Evolutionary conservation across 2,888 invertebrate genomes (phyloP), one percentile per base, ranked within the genome.

Genomic region (Cinara cedri): DNA sequence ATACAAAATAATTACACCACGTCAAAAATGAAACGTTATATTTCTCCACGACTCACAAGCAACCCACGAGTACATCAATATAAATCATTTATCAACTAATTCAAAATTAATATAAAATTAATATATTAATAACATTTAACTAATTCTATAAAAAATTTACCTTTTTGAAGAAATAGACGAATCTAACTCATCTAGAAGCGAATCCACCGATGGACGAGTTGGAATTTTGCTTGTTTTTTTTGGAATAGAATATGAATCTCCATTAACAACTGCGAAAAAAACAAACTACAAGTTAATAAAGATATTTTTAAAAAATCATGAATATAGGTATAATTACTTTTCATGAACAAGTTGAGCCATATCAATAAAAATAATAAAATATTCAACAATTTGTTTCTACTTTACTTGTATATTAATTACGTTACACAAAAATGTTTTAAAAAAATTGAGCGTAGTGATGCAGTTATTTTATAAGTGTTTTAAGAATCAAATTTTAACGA

Each of bases 101-200:
- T 60, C 2, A 60, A 60, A 60, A 34, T 14, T 26, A n/a, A 19
- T 1, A 63, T 42, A 19, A 4, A 63, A 42, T 13, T 11, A 34
- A 1, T n/a, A 42, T 19, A 42, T 63, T 0, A 42, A 0, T 19
- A 34, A n/a, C n/a, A n/a, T n/a, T n/a, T n/a, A n/a, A n/a, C n/a
- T n/a, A n/a, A n/a, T 34, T 34, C 34, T 19, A 10, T 21, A 21
- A 8, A 21, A 55, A 8, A 34, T 89, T 88, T 86, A 94, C 94
- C 93, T 93, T 87, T 92, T 92, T 42, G 91, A 91, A 83, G 91
- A 88, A 82, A 72, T 44, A n/a, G 92, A 91, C 81, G 93, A 89
- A 86, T 90, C 93, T 84, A 97, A 89, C 86, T 96, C 96, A 84
- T 96, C 95, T 81, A 97, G 88, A 66, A 97, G 89, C 82, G 93